Evolutionary conservation across 2,797 vertebrate species (phyloP).

Genomic region (Pogonophryne albipinna): DNA sequence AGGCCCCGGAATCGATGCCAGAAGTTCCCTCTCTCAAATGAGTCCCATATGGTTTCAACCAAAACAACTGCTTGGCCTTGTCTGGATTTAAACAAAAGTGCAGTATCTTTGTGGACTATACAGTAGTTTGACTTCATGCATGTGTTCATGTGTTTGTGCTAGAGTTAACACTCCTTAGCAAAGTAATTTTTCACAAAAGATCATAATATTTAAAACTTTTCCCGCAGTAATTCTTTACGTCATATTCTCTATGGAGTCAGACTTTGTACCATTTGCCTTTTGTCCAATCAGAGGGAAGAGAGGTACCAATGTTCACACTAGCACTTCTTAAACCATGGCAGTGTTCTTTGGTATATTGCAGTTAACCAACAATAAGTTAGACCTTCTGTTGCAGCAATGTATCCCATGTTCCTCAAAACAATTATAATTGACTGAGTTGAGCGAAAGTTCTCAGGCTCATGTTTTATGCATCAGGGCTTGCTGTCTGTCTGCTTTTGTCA

Average conservation of each 20-base stretch:
- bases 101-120: constrained; percentile 70
- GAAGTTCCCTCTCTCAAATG: constrained; percentile 75
- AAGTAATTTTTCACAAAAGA: constrained; percentile 49
- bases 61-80: constrained; percentile 74
- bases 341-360: background rate
- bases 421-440: constrained; percentile 53
- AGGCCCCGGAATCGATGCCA: constrained; percentile 70
- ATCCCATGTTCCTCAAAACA: constrained; percentile 37
- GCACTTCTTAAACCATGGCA: constrained; percentile 15
- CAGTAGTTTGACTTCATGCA: constrained; percentile 74
- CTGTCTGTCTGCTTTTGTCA: constrained; percentile 79
- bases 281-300: background rate
- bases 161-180: constrained; percentile 58
- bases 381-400: constrained; percentile 13
- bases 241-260: constrained; percentile 19
- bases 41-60: constrained; percentile 80
- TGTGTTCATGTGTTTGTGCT: constrained; percentile 76
- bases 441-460: constrained; percentile 71
- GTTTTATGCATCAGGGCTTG: constrained; percentile 80
- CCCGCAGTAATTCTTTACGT: constrained; percentile 5
- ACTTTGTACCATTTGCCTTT: background rate
- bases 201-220: constrained; percentile 4
- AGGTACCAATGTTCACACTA: background rate
- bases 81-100: constrained; percentile 72
- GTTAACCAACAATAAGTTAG: constrained; percentile 38